A percentile compares a stretch with the other conserved stretches of the same genome.
Conservation (phyloP, 2,888 invertebrate genomes). For the Polyommatus icarus region DNA sequence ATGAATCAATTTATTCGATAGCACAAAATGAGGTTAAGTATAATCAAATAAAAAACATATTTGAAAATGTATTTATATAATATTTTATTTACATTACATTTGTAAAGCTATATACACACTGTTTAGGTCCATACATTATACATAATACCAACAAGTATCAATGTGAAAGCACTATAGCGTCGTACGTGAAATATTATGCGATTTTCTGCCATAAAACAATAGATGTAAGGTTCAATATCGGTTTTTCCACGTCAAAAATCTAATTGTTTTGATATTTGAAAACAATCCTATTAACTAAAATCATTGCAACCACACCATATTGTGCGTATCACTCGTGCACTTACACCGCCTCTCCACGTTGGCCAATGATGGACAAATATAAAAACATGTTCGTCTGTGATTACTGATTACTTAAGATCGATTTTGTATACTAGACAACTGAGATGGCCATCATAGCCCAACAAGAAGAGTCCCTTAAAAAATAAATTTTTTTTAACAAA, state of each 20-base stretch:
- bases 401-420: too few relatives aligned
- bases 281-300: background rate
- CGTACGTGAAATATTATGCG: constrained; percentile 1
- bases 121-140: constrained; percentile 66
- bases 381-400: too few relatives aligned
- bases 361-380: too few relatives aligned
- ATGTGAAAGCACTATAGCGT: constrained; percentile 13
- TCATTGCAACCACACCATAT: background rate
- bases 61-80: constrained; percentile 41
- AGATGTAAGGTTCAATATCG: background rate
- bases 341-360: background rate
- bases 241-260: background rate
- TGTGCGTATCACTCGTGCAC: constrained; percentile 18
- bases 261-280: background rate
- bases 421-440: too few relatives aligned
- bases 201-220: background rate
- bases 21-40: too few relatives aligned
- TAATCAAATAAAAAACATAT: constrained; percentile 22
- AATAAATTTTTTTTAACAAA: background rate
- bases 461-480: too few relatives aligned
- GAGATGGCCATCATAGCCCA: too few relatives aligned
- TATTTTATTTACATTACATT: constrained; percentile 48
- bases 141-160: constrained; percentile 24
- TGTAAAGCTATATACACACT: constrained; percentile 69
- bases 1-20: too few relatives aligned